A percentile compares a stretch with the other conserved stretches of the same genome.
These are phyloP conservation scores for Drosophila kanekoi DNA, from an alignment of 2,888 invertebrate species.

Conservation along the genomic window DNA sequence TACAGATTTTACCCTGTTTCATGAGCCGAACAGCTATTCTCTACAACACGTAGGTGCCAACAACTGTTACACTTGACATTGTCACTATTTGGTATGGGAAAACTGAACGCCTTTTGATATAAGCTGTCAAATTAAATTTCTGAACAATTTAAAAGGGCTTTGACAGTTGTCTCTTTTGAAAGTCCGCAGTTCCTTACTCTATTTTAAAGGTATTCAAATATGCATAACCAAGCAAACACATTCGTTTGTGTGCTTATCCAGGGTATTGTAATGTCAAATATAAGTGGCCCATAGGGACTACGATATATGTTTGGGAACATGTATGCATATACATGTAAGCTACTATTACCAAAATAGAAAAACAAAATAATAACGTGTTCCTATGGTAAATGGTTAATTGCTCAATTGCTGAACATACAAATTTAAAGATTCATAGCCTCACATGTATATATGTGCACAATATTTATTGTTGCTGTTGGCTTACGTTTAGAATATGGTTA, in stretches of 20 bases:
- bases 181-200: neutral
- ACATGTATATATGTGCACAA: neutral
- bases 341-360: neutral
- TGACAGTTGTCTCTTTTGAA: neutral
- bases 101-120: too few relatives aligned
- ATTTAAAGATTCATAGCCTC: neutral
- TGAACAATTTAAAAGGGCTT: neutral
- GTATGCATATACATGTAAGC: neutral
- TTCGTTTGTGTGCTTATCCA: neutral
- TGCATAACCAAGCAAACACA: neutral
- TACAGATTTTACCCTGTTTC: too few relatives aligned
- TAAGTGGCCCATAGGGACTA: slow-evolving; percentile 17
- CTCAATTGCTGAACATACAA: slow-evolving; percentile 1
- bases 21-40: too few relatives aligned
- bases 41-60: too few relatives aligned
- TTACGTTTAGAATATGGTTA: too few relatives aligned
- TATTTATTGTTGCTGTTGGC: too few relatives aligned
- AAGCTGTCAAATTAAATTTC: neutral
- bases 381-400: neutral
- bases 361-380: neutral
- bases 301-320: neutral
- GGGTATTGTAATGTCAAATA: slow-evolving; percentile 13
- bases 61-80: too few relatives aligned
- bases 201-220: neutral
- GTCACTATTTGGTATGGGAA: too few relatives aligned